Conservation (phyloP, 2,888 invertebrate species). For the Drosophila helvetica region DNA sequence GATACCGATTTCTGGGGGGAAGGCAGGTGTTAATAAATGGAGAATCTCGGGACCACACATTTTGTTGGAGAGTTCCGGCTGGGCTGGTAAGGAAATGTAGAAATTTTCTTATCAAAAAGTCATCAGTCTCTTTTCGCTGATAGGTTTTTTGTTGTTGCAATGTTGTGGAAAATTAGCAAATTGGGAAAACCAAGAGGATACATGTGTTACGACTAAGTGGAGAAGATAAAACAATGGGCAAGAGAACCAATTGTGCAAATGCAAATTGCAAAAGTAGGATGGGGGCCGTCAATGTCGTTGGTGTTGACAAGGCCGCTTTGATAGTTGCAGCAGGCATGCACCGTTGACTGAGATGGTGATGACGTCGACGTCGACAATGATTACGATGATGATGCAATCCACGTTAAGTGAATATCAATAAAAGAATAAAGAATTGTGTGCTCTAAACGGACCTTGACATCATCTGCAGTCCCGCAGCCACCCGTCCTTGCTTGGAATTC, state of each 20-base stretch:
- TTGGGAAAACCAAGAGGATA: constrained; percentile 3
- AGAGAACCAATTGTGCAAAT: constrained; percentile 31
- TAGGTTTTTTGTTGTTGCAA: not conserved
- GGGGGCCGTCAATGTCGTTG: constrained; percentile 18
- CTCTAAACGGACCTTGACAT: not conserved
- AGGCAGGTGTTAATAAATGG: constrained; percentile 27
- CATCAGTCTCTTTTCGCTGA: not conserved
- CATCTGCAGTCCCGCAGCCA: not conserved
- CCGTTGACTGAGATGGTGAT: not conserved
- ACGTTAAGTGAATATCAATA: constrained; percentile 29
- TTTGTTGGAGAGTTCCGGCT: not conserved
- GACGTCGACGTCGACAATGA: constrained; percentile 10
- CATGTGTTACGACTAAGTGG: not conserved
- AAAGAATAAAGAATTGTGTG: not conserved
- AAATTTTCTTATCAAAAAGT: not conserved
- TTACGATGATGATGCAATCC: constrained; percentile 32
- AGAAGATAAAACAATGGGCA: not conserved
- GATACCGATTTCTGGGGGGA: constrained; percentile 10
- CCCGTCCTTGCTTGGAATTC: not conserved
- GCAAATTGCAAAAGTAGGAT: not conserved
- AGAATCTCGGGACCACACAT: not conserved
- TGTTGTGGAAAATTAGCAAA: constrained; percentile 1
- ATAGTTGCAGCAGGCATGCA: constrained; percentile 12
- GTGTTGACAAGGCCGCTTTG: constrained; percentile 21
- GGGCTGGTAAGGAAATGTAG: not conserved